Base-by-base conservation (phyloP, 2,888 invertebrate genomes). In the Stenichneumon culpator region DNA sequence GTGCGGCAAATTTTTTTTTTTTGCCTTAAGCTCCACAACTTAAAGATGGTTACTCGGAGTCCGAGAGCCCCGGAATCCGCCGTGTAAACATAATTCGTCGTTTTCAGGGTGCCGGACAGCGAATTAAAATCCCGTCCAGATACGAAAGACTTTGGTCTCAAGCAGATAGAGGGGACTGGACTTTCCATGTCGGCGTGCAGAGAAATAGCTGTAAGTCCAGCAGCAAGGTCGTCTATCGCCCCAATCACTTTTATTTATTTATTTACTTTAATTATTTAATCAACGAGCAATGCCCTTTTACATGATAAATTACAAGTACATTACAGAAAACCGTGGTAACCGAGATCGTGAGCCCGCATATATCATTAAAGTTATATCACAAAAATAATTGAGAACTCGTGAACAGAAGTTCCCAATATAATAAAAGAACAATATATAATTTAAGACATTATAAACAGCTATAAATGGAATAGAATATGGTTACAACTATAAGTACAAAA, bases 121-220 rank as follows among this genome's bases (percentile, higher is more conserved):
- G 94, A 94, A 90, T 89, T 94, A 73, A 94, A 94, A 86, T 93
- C 94, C 83, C 89, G 95, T 52, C 94, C 97, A 1, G 97, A 98
- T 93, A 97, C 97, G 22, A 97, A 97, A 94, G 99, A 99, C 94
- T 99, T 99, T 95, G 99, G 99, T 0, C 95, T 99, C 78, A 99
- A 99, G 94, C 99, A 99, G 95, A 99, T 99, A 77, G 99, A 99
- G 95, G 99, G 99, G 11, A 98, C 99, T 54, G 99, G 99, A 0
- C 96, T 99, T 32, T 99, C 99, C 0, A 99, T 99, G 99, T 99
- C 99, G 32, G 99, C 99, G 16, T 99, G 99, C 93, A 95, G 99
- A 92, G 99, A 99, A 96, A 99, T 99, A 88, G 99, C 99, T 79
- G 97, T 98, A 95, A 96, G 97, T 95, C 86, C 80, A 60, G 19